Base-by-base conservation (phyloP, 2,888 invertebrate genomes). In the Agrochola macilenta region DNA sequence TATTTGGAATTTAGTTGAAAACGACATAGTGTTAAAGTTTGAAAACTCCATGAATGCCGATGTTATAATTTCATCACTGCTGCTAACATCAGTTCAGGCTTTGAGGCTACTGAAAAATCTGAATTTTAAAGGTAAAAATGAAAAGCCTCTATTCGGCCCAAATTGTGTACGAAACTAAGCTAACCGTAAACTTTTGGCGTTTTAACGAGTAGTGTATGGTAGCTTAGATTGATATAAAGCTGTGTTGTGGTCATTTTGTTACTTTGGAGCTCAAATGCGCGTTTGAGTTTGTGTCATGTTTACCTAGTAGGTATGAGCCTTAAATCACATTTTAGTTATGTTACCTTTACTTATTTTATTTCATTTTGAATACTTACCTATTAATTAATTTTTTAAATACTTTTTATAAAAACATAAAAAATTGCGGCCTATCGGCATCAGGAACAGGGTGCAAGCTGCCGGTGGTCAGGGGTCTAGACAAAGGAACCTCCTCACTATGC, bases 91-190 rank as follows among this genome's bases (percentile, higher is more conserved):
- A 85, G 85, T 85, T 84, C 73, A 73, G 70, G 88, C 86, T 91
- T 89, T 90, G 85, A 90, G 86, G 89, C 87, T 89, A 88, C 88
- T 87, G 84, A 86, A 91, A 92, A 92, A 90, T 91, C 88, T 76
- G 87, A 88, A 90, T 92, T 93, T 91, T 91, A 91, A 91, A 91
- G 89, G 90, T 91, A 91, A 93, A 93, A 93, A 91, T 90, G 89
- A 89, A 93, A 85, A 91, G 89, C 87, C 90, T 88, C 90, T 90
- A 90, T 92, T 90, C 90, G 87, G 91, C 90, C 91, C 86, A 92
- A 92, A 93, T 93, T 91, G 90, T 91, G 88, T 90, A 90, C 87
- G 89, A 86, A 89, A 90, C 88, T 89, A 90, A 92, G 88, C 91
- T 91, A 93, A 92, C 91, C 92, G 91, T 90, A 90, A 92, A 93